A percentile compares a stretch with the other conserved stretches of the same genome.
Conservation (phyloP, 1,140 invertebrate species). For the Halictus rubicundus region DNA sequence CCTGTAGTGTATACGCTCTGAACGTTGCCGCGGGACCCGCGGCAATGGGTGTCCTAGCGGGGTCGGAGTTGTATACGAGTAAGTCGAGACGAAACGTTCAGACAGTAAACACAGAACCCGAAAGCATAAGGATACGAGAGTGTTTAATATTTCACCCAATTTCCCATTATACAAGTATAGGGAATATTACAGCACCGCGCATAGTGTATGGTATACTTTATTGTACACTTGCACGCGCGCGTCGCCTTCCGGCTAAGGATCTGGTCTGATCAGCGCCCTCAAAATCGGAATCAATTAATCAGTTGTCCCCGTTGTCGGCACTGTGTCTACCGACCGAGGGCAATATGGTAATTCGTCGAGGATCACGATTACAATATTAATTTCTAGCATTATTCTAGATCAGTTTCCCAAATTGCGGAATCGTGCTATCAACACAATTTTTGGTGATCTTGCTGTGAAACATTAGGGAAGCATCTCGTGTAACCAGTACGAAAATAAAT, state of each 20-base stretch:
- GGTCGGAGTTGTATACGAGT: too few relatives aligned
- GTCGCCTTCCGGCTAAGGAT: not conserved
- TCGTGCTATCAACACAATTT: not conserved
- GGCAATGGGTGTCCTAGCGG: too few relatives aligned
- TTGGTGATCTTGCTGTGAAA: not conserved
- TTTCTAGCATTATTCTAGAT: not conserved
- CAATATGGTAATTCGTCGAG: not conserved
- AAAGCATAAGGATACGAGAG: too few relatives aligned
- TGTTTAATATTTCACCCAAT: too few relatives aligned
- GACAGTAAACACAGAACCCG: too few relatives aligned
- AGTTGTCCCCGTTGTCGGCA: slow-evolving; percentile 18
- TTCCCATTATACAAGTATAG: too few relatives aligned
- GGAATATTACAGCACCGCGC: too few relatives aligned
- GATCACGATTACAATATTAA: not conserved
- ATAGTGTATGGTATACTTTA: slow-evolving; percentile 17
- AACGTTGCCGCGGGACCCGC: too few relatives aligned
- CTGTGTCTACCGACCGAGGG: not conserved
- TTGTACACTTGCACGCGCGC: slow-evolving; percentile 10
- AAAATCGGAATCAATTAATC: slow-evolving; percentile 1
- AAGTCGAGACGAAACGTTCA: too few relatives aligned
- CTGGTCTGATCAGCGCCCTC: not conserved
- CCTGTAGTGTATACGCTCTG: too few relatives aligned
- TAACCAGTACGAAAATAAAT: too few relatives aligned
- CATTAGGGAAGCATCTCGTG: too few relatives aligned
- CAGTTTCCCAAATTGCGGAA: not conserved